Conservation (phyloP, 1,140 invertebrate species). For the Drosophila biarmipes region DNA sequence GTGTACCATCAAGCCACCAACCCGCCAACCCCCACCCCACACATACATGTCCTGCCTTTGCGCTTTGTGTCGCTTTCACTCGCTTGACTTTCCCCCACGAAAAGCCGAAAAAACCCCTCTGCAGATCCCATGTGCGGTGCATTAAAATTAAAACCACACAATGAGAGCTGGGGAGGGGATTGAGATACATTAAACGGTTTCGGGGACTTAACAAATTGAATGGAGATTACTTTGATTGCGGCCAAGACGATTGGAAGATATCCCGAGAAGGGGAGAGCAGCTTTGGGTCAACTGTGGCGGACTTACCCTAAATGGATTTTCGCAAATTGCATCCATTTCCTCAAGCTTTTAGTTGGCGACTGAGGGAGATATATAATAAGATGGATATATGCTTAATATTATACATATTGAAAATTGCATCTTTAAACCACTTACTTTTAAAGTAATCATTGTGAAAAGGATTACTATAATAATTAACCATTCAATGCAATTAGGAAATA, state of each 20-base stretch:
- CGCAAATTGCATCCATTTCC: too few relatives aligned
- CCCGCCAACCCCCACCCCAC: neutral
- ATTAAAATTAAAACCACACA: conserved; percentile 48
- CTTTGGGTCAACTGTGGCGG: conserved; percentile 1
- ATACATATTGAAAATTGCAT: too few relatives aligned
- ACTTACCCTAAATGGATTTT: neutral
- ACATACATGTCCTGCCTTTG: conserved; percentile 34
- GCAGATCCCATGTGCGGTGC: conserved; percentile 14
- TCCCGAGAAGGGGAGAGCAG: neutral
- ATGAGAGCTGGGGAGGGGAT: neutral
- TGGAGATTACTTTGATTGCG: conserved; percentile 51
- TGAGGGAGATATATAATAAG: too few relatives aligned
- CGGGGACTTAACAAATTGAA: conserved; percentile 42
- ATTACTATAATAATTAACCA: too few relatives aligned
- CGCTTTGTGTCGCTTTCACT: conserved; percentile 66
- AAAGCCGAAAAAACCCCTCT: neutral
- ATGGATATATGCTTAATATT: too few relatives aligned
- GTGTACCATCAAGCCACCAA: neutral
- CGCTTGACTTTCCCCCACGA: conserved; percentile 41
- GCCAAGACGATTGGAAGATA: conserved; percentile 20
- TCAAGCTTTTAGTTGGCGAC: too few relatives aligned
- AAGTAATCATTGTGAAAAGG: too few relatives aligned
- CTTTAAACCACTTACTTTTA: too few relatives aligned
- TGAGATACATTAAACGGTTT: conserved; percentile 29
- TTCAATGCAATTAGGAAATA: too few relatives aligned